Evolutionary conservation across 2,113 vertebrate species (phyloP), one percentile per base, ranked within the genome.

Genomic region (Tympanuchus pallidicinctus): DNA sequence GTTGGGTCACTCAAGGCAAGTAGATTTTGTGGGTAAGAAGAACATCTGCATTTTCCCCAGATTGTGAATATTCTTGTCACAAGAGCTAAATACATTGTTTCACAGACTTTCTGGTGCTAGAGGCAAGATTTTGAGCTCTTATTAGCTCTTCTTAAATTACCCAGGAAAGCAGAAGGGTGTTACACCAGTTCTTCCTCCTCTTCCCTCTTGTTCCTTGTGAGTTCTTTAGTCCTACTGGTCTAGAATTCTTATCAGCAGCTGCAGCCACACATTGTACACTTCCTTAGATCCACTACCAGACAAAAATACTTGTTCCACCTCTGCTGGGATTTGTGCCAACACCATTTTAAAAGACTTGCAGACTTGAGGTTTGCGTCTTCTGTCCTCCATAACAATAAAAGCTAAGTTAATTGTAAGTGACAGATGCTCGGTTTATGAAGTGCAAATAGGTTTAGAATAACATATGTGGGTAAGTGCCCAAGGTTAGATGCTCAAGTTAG

Each of bases 371-470:
- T 91, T 86, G 12, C 6, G 6, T 78, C 50, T 93, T 85, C 73
- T 92, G 64, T 90, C 42, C 34, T 36, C 27, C 45, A 20, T 82
- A 95, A 88, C 72, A 89, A 47, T 88, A 77, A 93, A 95, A 74
- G 19, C 50, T 64, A 25, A 77, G 34, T 64, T 93, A 92, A 95
- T 89, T 79, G 13, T 72, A 82, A 76, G 66, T 78, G 40, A 27
- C 91, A 95, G 94, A 79, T 94, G 89, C 74, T 93, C 19, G 21
- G 59, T 91, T 93, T 93, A 95, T 77, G 88, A 86, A 91, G 45
- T 91, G 60, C 36, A 79, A 83, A 74, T 1, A 3, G 42, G 75
- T 91, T 88, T 91, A 64, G 60, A 93, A 60, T 74, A 90, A 78
- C 36, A 24, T 40, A 65, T 34, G 43, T 67, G 59, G 42, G 50